Base-by-base conservation (phyloP, 2,888 invertebrate genomes). In the Sarcophaga variegata region DNA sequence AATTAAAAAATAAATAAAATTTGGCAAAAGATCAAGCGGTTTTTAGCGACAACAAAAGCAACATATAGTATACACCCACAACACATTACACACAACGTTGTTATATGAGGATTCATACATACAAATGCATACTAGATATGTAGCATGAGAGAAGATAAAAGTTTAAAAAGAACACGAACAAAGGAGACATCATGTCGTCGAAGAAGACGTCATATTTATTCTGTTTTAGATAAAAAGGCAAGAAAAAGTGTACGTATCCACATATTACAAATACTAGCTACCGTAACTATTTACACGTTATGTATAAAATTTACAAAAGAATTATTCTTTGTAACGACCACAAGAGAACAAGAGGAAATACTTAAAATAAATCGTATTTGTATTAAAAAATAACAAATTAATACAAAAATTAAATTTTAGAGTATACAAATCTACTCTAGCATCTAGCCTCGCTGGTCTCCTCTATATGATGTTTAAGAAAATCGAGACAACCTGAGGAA, bases 101-200 rank as follows among this genome's bases (percentile, higher is more conserved):
- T 64, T 74, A 20, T 67, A 45, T n/a, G 59, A 14, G n/a, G 11
- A n/a, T 49, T 59, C 67, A 62, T 62, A 25, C 22, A 47, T 47
- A 17, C 47, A 47, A 25, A 17, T 59, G 17, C n/a, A 59, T 59
- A 59, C 17, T 17, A 59, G n/a, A 75, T 47, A 47, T 63, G 47
- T 67, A 10, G 63, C 47, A 64, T 54, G 45, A 20, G 71, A 54
- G 27, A 64, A 67, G 4, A 62, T 22, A 69, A 27, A 81, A 74
- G 66, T 64, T 63, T 22, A 71, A 27, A 64, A 47, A 64, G n/a
- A 37, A 37, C 25, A 67, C 71, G 45, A 83, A 86, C 76, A 83
- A 82, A 76, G 82, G 82, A 86, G 86, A 86, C 86, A 86, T 80
- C 71, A 37, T 80, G 86, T 83, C 86, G 75, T 63, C 79, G 54